Percentiles rank a stretch among this genome's conserved stretches.
phyloP scores from a whole-genome alignment of 2,888 invertebrate genomes.

The Drosophila austrosaltans region DNA sequence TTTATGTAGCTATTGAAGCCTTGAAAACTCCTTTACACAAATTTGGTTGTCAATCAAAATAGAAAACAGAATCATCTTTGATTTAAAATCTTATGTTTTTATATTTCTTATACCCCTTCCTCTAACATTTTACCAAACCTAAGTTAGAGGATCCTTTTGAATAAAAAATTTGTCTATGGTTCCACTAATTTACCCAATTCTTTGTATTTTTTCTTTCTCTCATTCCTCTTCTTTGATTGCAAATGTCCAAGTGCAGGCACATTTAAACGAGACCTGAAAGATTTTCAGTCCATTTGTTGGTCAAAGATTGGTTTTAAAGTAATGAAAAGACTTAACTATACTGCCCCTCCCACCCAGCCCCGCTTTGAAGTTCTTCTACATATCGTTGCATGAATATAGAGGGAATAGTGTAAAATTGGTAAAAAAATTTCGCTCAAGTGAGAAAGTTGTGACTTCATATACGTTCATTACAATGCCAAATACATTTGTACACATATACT shows the following conservation, averaged over 20 bases:
- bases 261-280: constrained; percentile 3
- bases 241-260: constrained; percentile 16
- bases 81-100: no score
- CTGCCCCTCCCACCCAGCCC: background rate
- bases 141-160: background rate
- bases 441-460: constrained; percentile 24
- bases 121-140: no score
- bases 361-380: constrained; percentile 5
- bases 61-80: no score
- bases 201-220: constrained; percentile 15
- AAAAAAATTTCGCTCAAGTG: constrained; percentile 10
- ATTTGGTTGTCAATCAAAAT: no score
- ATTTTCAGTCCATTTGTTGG: constrained; percentile 15
- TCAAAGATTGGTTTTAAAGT: constrained; percentile 39
- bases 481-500: background rate
- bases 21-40: no score
- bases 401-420: background rate
- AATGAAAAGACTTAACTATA: constrained; percentile 45
- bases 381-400: background rate
- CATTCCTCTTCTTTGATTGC: constrained; percentile 30
- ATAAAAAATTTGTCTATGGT: background rate
- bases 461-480: constrained; percentile 34
- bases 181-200: background rate
- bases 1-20: no score
- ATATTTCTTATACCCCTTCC: no score